Percentiles rank a stretch among this genome's conserved stretches.
Evolutionary conservation across 92 coral and sea anemone species (phyloP).

Genomic region (Desmophyllum pertusum): DNA sequence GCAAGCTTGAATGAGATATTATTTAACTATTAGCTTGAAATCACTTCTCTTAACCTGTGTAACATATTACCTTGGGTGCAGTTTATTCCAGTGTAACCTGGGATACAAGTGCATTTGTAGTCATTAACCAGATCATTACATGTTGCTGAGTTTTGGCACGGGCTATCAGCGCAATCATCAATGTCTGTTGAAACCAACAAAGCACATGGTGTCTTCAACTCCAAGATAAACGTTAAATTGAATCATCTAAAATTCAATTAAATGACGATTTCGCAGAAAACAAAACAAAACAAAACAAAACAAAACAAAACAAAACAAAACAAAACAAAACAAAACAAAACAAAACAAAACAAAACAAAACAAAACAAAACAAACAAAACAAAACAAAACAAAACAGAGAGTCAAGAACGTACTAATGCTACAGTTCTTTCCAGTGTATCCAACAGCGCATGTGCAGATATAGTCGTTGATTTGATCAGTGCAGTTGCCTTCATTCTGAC

Average conservation of each 20-base stretch:
- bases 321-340: too few relatives aligned
- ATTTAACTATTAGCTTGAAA: too few relatives aligned
- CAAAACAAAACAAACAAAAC: background rate
- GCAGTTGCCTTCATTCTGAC: conserved; percentile 2
- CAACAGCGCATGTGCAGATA: conserved; percentile 4
- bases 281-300: too few relatives aligned
- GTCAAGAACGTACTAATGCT: background rate
- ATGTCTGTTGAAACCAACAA: background rate
- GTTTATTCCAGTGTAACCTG: conserved; percentile 43
- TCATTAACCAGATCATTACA: conserved; percentile 28
- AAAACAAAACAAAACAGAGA: too few relatives aligned
- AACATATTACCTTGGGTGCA: conserved; percentile 8
- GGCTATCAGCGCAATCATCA: conserved; percentile 1
- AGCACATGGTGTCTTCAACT: background rate
- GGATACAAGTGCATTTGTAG: conserved; percentile 37
- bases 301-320: too few relatives aligned
- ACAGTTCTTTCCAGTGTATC: conserved; percentile 18
- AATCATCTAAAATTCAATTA: too few relatives aligned
- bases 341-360: too few relatives aligned
- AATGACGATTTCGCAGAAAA: too few relatives aligned
- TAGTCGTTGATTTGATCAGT: background rate
- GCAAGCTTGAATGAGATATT: too few relatives aligned
- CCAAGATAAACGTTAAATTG: too few relatives aligned
- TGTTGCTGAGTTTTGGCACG: conserved; percentile 13
- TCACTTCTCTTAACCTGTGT: background rate